phyloP scores from a whole-genome alignment of 1,140 invertebrate genomes.

The Heterodera schachtii region DNA sequence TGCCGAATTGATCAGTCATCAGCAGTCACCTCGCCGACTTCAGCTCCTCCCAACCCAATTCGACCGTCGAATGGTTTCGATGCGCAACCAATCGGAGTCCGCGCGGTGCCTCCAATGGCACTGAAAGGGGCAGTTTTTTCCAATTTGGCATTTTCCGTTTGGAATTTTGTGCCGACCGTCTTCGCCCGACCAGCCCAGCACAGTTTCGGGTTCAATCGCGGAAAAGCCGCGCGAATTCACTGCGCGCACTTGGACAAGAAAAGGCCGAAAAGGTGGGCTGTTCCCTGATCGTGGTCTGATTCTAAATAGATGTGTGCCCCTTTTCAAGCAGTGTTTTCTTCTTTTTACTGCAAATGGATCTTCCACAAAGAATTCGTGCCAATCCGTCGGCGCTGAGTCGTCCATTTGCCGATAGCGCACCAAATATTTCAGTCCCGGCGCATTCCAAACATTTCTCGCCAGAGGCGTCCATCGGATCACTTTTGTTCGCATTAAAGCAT shows the following conservation, averaged over 20 bases:
- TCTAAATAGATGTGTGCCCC: conserved; percentile 13
- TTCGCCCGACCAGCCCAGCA: conserved; percentile 91
- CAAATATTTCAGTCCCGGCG: conserved; percentile 85
- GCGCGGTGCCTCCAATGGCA: conserved; percentile 46
- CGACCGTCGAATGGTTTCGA: conserved; percentile 54
- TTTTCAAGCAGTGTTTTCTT: neutral
- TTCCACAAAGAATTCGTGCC: conserved; percentile 72
- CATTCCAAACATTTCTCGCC: conserved; percentile 94
- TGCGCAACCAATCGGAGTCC: conserved; percentile 43
- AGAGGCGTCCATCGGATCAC: conserved; percentile 80
- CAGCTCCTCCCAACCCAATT: conserved; percentile 54
- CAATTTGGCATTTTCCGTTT: neutral
- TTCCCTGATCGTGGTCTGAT: conserved; percentile 72
- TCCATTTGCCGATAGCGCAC: conserved; percentile 81
- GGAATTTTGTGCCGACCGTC: conserved; percentile 72
- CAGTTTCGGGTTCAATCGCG: conserved; percentile 78
- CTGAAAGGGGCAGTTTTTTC: conserved; percentile 40
- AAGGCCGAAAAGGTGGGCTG: conserved; percentile 86
- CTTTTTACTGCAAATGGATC: conserved; percentile 67
- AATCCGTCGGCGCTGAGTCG: conserved; percentile 68
- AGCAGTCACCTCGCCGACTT: neutral
- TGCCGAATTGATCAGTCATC: no score
- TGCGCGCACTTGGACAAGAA: conserved; percentile 86
- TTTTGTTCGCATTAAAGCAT: neutral
- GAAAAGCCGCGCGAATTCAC: conserved; percentile 87